Conservation (phyloP, 2,113 vertebrate species). For the Ptychochromis oligacanthus region DNA sequence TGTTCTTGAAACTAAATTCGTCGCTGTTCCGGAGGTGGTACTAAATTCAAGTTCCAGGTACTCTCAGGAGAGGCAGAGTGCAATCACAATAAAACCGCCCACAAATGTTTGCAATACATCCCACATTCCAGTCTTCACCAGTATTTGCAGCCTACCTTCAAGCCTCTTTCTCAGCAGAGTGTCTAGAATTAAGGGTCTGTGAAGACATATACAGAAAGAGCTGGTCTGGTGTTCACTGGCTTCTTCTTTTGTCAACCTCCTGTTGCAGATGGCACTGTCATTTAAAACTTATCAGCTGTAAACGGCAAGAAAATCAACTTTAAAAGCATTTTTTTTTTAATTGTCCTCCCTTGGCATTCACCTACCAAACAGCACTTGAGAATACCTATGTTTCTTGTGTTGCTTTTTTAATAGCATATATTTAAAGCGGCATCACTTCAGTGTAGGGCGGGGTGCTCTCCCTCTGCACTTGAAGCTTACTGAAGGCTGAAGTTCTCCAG, state of each 20-base stretch:
- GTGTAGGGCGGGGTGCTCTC: neutral
- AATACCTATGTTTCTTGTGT: neutral
- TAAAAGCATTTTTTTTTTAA: neutral
- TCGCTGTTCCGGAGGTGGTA: neutral
- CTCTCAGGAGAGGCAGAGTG: neutral
- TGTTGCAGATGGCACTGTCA: neutral
- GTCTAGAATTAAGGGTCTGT: neutral
- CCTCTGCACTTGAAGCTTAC: neutral
- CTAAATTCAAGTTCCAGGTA: neutral
- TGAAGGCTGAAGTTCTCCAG: neutral
- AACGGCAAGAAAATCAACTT: neutral
- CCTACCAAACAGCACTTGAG: neutral
- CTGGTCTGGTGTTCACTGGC: neutral
- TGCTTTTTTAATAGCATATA: neutral
- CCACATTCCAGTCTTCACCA: conserved; percentile 10
- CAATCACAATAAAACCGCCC: conserved; percentile 20
- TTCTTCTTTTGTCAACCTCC: neutral
- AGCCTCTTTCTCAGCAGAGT: neutral
- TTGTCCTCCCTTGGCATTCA: neutral
- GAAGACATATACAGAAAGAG: neutral
- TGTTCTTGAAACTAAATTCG: neutral
- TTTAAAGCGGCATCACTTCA: neutral
- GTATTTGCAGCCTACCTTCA: neutral
- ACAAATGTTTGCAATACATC: conserved; percentile 22
- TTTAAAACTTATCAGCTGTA: neutral